These are phyloP conservation scores for Gymnoscelis rufifasciata DNA, from an alignment of 2,888 invertebrate genomes.

Conservation along the genomic window DNA sequence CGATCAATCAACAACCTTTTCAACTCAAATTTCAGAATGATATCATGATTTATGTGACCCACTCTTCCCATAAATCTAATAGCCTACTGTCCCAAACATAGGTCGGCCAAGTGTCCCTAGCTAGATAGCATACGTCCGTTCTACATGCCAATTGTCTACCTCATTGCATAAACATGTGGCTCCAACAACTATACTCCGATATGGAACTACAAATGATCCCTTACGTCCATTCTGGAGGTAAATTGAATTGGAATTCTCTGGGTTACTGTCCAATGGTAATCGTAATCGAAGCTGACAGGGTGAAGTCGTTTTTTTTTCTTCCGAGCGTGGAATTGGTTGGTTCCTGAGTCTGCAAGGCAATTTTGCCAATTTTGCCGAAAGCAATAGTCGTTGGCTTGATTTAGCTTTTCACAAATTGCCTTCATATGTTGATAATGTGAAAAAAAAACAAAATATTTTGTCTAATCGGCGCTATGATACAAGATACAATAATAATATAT, in stretches of 20 bases:
- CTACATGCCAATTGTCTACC: constrained; percentile 23
- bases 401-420: neutral
- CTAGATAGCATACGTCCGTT: constrained; percentile 16
- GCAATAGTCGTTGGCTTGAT: neutral
- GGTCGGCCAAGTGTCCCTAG: constrained; percentile 10
- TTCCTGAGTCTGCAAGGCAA: neutral
- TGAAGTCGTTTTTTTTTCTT: constrained; percentile 28
- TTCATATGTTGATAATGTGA: too few species aligned
- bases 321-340: constrained; percentile 2
- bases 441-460: too few species aligned
- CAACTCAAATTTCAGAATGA: too few species aligned
- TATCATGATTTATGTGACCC: neutral
- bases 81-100: neutral
- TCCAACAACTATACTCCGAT: constrained; percentile 19
- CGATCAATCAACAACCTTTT: too few species aligned
- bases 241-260: constrained; percentile 65
- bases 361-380: neutral
- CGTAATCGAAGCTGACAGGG: constrained; percentile 15
- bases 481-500: too few species aligned
- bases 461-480: too few species aligned
- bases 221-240: constrained; percentile 64
- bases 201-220: constrained; percentile 52
- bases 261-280: constrained; percentile 13
- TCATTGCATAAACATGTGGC: constrained; percentile 27
- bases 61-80: constrained; percentile 11